Evolutionary conservation across 2,113 vertebrate species (phyloP).

Genomic region (Narcine bancroftii): DNA sequence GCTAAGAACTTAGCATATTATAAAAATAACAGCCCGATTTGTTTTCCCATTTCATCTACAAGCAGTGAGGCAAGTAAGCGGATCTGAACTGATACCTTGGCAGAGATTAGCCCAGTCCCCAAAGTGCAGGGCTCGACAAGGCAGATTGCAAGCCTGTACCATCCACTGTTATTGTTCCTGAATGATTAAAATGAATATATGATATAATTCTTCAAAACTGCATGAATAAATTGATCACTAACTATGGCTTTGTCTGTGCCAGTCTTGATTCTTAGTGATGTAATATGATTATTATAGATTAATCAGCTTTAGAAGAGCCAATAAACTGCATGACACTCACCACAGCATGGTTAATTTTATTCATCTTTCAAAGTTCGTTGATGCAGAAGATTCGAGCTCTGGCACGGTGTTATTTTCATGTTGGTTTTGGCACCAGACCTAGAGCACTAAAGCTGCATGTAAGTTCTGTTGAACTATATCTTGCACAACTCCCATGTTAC

Average conservation of each 20-base stretch:
- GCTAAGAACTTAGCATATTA: not conserved
- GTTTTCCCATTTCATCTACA: not conserved
- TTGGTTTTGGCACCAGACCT: not conserved
- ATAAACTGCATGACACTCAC: not conserved
- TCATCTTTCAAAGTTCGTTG: not conserved
- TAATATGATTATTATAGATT: not conserved
- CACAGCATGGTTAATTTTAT: not conserved
- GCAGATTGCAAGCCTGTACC: not conserved
- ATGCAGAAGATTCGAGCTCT: not conserved
- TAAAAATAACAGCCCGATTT: not conserved
- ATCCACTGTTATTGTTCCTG: not conserved
- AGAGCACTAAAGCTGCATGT: not conserved
- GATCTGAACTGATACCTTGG: not conserved
- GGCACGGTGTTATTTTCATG: not conserved
- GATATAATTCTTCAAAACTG: not conserved
- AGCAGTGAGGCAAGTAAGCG: not conserved
- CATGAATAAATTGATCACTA: not conserved
- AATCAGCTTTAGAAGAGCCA: not conserved
- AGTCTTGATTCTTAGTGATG: not conserved
- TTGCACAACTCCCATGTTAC: not conserved
- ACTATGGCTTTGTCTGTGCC: not conserved
- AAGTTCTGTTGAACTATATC: not conserved
- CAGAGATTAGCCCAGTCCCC: not conserved
- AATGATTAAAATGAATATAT: not conserved
- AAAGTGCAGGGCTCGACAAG: not conserved